Base-by-base conservation (phyloP, 2,888 invertebrate genomes). In the Cerceris ruficornis region DNA sequence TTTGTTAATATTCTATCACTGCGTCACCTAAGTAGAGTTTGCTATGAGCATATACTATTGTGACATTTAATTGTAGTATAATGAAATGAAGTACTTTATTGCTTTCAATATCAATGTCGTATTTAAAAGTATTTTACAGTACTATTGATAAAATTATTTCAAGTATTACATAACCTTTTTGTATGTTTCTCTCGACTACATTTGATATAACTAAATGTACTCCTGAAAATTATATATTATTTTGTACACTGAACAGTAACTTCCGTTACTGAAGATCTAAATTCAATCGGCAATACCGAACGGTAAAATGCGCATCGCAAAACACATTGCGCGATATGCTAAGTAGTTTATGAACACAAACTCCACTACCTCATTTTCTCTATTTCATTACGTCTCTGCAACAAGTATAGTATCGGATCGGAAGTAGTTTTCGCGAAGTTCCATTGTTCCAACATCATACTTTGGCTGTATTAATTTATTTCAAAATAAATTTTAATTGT, bases 1-100 rank as follows among this genome's bases (percentile, higher is more conserved):
- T 59, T 71, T 67, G 0, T 68, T 67, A 66, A 7, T 59, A 8
- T 68, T 78, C 42, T 17, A 67, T 57, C 41, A 52, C 59, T 43
- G 1, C 41, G 14, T 57, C 64, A 52, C 57, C 9, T 39, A 1
- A 7, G 8, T 42, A 52, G 43, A 54, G 11, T 42, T 2, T 4
- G 15, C n/a, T 61, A 50, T 60, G 11, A 14, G 9, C 17, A 60
- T 42, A 41, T 7, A 66, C 39, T 9, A 43, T 15, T 50, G 14
- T 9, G 14, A 13, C 52, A 7, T 52, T 52, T n/a, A 11, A 46
- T 46, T 46, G 11, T 11, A 11, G 6, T 46, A 46, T 11, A 1
- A 46, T 46, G 46, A 6, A 8, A 46, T 46, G 46, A 46, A 28
- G 28, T 28, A 28, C 28, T 28, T 28, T 4, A 28, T 28, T 28